These are phyloP conservation scores for Hetaerina americana DNA, from an alignment of 1,140 invertebrate species.

Conservation along the genomic window DNA sequence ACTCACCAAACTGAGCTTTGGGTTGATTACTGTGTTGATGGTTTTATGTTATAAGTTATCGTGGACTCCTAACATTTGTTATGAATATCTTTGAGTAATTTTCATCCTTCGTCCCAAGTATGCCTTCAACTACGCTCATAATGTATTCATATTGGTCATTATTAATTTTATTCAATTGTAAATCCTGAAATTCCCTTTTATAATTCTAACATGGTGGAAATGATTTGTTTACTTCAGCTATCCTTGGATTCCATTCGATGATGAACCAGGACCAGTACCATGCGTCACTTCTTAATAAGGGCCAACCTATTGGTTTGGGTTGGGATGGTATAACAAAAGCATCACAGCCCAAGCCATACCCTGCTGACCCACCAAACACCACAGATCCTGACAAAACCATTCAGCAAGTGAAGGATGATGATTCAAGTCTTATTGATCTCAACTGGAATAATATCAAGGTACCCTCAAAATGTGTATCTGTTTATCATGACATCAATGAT, in stretches of 20 bases:
- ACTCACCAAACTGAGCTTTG: no score
- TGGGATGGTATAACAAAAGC: slow-evolving; percentile 93
- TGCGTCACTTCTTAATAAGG: slow-evolving; percentile 84
- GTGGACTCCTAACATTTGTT: no score
- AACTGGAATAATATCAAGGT: slow-evolving; percentile 98
- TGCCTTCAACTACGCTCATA: no score
- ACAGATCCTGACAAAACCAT: slow-evolving; percentile 88
- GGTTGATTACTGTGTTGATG: no score
- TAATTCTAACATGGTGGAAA: slow-evolving; percentile 5
- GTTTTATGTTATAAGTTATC: no score
- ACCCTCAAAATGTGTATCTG: no score
- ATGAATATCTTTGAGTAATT: no score
- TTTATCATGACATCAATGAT: no score
- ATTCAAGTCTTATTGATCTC: slow-evolving; percentile 70
- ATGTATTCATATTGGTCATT: no score
- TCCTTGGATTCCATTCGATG: slow-evolving; percentile 98
- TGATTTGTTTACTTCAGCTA: slow-evolving; percentile 59
- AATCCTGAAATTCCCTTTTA: background rate
- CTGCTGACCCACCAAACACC: slow-evolving; percentile 83
- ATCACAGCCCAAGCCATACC: slow-evolving; percentile 78
- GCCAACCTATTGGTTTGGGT: slow-evolving; percentile 69
- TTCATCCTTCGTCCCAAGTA: no score
- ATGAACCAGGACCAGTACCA: slow-evolving; percentile 99
- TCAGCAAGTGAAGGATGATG: slow-evolving; percentile 75
- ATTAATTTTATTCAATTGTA: background rate